A percentile compares a stretch with the other conserved stretches of the same genome.
Evolutionary conservation across 2,113 vertebrate genomes (phyloP).

Genomic region (Canis aureus): DNA sequence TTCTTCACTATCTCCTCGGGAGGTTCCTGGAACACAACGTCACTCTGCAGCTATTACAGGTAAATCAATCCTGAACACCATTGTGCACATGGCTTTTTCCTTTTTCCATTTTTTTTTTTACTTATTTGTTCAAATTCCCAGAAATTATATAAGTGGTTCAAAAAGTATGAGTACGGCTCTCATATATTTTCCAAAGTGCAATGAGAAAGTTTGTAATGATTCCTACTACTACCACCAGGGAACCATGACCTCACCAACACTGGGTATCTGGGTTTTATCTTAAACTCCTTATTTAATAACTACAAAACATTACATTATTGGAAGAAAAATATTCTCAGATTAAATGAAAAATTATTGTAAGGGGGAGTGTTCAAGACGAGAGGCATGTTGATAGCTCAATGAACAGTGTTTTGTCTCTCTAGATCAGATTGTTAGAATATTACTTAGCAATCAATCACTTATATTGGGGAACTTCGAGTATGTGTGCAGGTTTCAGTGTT

Average conservation of each 20-base stretch:
- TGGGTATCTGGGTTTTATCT: background rate
- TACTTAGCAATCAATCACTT: background rate
- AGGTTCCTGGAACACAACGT: conserved; percentile 79
- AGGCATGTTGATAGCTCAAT: background rate
- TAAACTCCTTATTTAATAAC: background rate
- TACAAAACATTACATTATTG: background rate
- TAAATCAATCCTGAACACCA: background rate
- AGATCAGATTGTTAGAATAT: background rate
- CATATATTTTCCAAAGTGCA: background rate
- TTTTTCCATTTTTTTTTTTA: background rate
- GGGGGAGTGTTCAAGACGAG: background rate
- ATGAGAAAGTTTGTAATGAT: background rate
- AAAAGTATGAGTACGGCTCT: background rate
- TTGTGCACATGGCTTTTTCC: background rate
- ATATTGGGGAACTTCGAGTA: background rate
- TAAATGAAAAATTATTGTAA: background rate
- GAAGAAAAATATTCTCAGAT: conserved; percentile 7
- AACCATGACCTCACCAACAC: background rate
- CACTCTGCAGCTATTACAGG: background rate
- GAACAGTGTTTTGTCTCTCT: background rate
- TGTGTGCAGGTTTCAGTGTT: background rate
- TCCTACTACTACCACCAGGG: background rate
- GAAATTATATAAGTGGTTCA: background rate
- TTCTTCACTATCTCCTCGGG: conserved; percentile 87
- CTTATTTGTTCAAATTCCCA: background rate